A percentile compares a stretch with the other conserved stretches of the same genome.
phyloP scores from a whole-genome alignment of 2,797 vertebrate genomes.

The Falco naumanni region DNA sequence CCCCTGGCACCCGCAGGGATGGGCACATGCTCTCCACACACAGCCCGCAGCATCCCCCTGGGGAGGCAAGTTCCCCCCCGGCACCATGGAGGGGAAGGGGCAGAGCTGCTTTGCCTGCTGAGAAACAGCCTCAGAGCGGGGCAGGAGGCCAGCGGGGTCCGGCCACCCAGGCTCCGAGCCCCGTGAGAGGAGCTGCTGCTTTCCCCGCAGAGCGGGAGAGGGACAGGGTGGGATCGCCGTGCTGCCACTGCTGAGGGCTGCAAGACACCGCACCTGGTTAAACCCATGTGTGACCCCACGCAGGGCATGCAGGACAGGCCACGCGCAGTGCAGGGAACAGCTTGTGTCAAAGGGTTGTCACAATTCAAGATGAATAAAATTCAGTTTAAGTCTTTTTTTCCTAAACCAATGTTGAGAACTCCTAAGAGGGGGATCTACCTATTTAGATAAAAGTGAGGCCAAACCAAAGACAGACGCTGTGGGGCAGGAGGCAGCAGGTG shows the following conservation, averaged over 20 bases:
- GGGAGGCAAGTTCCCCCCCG: not conserved
- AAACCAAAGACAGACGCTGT: not conserved
- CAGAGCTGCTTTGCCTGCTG: fast-evolving
- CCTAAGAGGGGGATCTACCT: not conserved
- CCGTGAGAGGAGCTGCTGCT: fast-evolving
- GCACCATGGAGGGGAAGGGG: not conserved
- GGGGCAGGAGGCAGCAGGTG: not conserved
- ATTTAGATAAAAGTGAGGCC: not conserved
- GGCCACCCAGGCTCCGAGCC: not conserved
- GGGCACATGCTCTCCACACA: fast-evolving
- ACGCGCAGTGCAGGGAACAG: not conserved
- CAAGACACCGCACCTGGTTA: not conserved
- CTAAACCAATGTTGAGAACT: not conserved
- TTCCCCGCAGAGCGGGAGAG: no score
- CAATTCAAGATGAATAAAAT: not conserved
- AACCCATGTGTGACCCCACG: no score
- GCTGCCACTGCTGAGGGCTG: not conserved
- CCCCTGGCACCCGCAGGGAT: not conserved
- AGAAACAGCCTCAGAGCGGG: not conserved
- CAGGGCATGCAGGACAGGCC: not conserved
- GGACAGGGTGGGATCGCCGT: not conserved
- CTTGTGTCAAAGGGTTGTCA: not conserved
- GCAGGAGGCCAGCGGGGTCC: not conserved
- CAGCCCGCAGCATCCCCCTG: not conserved
- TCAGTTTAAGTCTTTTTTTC: not conserved